These are phyloP conservation scores for Caenorhabditis wallacei DNA, from an alignment of 2,888 invertebrate species.

Conservation along the genomic window DNA sequence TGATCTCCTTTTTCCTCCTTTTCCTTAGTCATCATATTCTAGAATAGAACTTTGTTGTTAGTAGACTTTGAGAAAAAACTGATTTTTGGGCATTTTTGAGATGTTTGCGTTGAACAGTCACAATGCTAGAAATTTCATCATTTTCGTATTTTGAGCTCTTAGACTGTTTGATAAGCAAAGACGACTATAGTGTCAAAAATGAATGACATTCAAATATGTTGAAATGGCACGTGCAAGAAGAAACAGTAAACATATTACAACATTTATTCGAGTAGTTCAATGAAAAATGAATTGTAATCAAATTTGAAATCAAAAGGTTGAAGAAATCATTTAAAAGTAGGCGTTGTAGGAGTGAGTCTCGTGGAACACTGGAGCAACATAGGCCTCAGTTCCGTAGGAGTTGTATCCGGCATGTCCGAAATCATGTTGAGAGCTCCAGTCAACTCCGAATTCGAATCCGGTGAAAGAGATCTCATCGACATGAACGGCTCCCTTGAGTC, in stretches of 20 bases:
- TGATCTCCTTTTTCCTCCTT: slow-evolving; percentile 25
- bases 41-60: slow-evolving; percentile 31
- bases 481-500: slow-evolving; percentile 70
- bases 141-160: slow-evolving; percentile 46
- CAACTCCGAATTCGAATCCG: slow-evolving; percentile 70
- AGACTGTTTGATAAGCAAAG: slow-evolving; percentile 33
- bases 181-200: neutral
- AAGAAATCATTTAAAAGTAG: slow-evolving; percentile 63
- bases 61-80: slow-evolving; percentile 5
- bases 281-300: too few species aligned
- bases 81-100: slow-evolving; percentile 32
- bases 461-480: slow-evolving; percentile 72
- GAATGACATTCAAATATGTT: slow-evolving; percentile 10
- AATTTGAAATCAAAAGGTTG: too few species aligned
- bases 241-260: neutral
- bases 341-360: slow-evolving; percentile 67
- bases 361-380: slow-evolving; percentile 70
- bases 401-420: slow-evolving; percentile 75
- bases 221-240: neutral
- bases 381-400: slow-evolving; percentile 72
- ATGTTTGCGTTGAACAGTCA: slow-evolving; percentile 37
- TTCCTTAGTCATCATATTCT: slow-evolving; percentile 31
- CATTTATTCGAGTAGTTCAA: neutral
- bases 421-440: slow-evolving; percentile 65
- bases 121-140: neutral